Evolutionary conservation across 2,888 invertebrate species (phyloP).

Genomic region (Dermolepida albohirtum): DNA sequence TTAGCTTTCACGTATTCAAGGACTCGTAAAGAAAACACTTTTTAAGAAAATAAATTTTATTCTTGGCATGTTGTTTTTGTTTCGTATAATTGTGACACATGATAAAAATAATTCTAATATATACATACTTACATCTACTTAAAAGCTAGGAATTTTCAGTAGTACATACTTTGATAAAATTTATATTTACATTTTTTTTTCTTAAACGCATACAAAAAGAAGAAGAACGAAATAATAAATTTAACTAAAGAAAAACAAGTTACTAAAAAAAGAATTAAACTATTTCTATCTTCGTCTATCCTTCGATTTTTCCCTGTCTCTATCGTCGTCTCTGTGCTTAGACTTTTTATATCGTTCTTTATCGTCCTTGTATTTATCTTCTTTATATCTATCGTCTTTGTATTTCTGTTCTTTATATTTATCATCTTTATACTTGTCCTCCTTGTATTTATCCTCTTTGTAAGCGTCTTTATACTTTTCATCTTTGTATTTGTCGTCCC

Average conservation of each 20-base stretch:
- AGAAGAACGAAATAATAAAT: too few relatives aligned
- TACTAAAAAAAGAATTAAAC: constrained; percentile 5
- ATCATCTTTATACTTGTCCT: constrained; percentile 56
- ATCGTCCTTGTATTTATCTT: constrained; percentile 55
- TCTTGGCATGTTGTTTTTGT: constrained; percentile 16
- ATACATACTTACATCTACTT: constrained; percentile 9
- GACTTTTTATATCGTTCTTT: constrained; percentile 56
- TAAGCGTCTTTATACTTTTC: constrained; percentile 47
- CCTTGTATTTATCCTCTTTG: constrained; percentile 59
- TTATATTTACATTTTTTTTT: too few relatives aligned
- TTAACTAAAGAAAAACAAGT: constrained; percentile 1
- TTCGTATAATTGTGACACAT: not conserved
- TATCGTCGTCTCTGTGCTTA: constrained; percentile 56
- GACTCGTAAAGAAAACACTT: not conserved
- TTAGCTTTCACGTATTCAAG: too few relatives aligned
- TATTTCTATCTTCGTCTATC: constrained; percentile 57
- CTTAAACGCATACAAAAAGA: too few relatives aligned
- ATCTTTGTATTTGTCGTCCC: constrained; percentile 52
- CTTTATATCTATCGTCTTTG: constrained; percentile 51
- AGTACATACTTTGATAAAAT: too few relatives aligned
- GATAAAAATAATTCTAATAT: constrained; percentile 4
- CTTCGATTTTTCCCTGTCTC: constrained; percentile 54
- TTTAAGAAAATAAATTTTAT: constrained; percentile 14
- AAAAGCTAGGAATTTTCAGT: too few relatives aligned
- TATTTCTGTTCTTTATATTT: constrained; percentile 54